Base-by-base conservation (phyloP, 2,113 vertebrate species). In the Scophthalmus maximus region DNA sequence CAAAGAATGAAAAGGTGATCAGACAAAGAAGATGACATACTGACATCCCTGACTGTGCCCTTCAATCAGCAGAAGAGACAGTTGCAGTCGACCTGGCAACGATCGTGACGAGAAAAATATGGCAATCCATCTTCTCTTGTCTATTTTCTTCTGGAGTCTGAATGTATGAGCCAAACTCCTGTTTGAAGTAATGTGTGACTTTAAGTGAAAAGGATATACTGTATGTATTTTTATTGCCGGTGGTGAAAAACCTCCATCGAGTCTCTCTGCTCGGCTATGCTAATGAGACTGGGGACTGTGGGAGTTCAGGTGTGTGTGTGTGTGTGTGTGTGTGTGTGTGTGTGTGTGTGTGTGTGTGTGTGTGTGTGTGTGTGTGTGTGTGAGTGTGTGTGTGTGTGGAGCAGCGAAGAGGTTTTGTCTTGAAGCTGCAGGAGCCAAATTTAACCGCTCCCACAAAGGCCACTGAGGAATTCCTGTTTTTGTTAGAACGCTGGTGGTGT, bases 201-300 rank as follows among this genome's bases (percentile, higher is more conserved):
- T 26, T 44, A 6, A n/a, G n/a, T n/a, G n/a, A n/a, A n/a, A n/a
- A n/a, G n/a, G n/a, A n/a, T n/a, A n/a, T n/a, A n/a, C n/a, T 65
- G 55, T 61, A 40, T 68, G 53, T 80, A 63, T 0, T 17, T 65
- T 23, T 25, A 60, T 22, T 59, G 51, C 53, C 4, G 1, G 49
- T 9, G 58, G 55, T 80, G n/a, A n/a, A n/a, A n/a, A n/a, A n/a
- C n/a, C n/a, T n/a, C n/a, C n/a, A n/a, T n/a, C n/a, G n/a, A n/a
- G 46, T 82, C 60, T 80, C 74, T 63, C 56, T 64, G n/a, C 44
- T 36, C 4, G 42, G 6, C 29, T 50, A 86, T 89, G 82, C 62
- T 84, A 88, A 88, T 88, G 73, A 9, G 32, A 66, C 52, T 3
- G 20, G 75, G 73, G 73, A 79, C 53, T 20, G 68, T 66, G 81